Evolutionary conservation across 1,140 invertebrate genomes (phyloP), one percentile per base, ranked within the genome.

Genomic region (Oreohelix idahoensis): DNA sequence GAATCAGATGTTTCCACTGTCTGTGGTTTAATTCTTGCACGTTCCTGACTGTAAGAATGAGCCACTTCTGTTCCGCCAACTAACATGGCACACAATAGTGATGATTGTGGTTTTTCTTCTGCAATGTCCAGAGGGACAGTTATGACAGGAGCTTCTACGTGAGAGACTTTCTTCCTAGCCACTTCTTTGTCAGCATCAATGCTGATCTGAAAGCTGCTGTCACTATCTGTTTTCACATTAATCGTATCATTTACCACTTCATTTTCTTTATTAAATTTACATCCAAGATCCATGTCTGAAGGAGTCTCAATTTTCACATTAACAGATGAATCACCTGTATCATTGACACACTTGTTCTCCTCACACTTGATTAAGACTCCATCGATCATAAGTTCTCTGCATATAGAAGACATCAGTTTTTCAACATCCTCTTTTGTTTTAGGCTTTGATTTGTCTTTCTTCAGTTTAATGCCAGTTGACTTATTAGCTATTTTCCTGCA

Each of bases 31-130:
- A 39, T 45, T 39, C 45, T 70, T 0, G 71, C 84, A 32, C 84
- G 73, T 26, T 80, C 78, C 66, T 84, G 58, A 13, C 53, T 75
- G 26, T 85, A 85, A 38, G 45, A 74, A 53, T 85, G 20, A 29
- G 81, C 81, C 39, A 85, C 84, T 45, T 85, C 80, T 74, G 75
- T 79, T 0, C 84, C 84, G 32, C 84, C 84, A 15, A 85, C 70
- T 45, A 85, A 51, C 84, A 85, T 85, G 23, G 84, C 84, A 85
- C 84, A 85, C 35, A 85, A 39, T 15, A 85, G 53, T 15, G 84
- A 85, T 77, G 71, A 45, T 26, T 63, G 66, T 51, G 75, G 49
- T 32, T 77, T 77, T 13, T 66, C 63, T 10, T 66, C 63, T 66
- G 63, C 29, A 8, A 66, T 35, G 0, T 66, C 63, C 53, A 58